These are phyloP conservation scores for Apteryx owenii DNA, from an alignment of 2,113 vertebrate species.

Conservation along the genomic window DNA sequence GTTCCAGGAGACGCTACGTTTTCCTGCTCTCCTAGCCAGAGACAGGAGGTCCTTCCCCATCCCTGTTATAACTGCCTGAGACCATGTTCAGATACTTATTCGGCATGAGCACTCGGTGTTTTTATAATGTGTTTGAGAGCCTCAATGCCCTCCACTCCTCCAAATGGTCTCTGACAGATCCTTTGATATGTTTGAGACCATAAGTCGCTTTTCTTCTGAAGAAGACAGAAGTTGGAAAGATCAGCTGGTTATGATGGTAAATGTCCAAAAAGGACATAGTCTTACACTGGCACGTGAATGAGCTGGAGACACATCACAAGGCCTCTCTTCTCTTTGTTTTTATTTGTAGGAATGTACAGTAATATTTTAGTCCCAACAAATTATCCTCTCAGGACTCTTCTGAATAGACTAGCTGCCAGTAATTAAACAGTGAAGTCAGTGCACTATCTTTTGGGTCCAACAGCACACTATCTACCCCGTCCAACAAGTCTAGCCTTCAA, in stretches of 20 bases:
- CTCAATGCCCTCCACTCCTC: background rate
- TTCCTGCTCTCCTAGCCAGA: background rate
- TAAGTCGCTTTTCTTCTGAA: background rate
- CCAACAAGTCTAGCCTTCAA: slow-evolving; percentile 33
- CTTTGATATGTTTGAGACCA: background rate
- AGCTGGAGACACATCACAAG: background rate
- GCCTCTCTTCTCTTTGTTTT: slow-evolving; percentile 6
- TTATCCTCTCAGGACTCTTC: background rate
- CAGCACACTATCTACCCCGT: slow-evolving; percentile 3
- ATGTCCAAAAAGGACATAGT: background rate
- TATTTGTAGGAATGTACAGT: background rate
- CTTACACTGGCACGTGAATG: background rate
- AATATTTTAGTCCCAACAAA: slow-evolving; percentile 28
- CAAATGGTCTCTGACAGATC: background rate
- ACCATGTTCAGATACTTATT: background rate
- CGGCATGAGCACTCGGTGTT: background rate
- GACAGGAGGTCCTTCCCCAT: background rate
- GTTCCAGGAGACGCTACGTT: background rate
- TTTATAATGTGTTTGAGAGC: background rate
- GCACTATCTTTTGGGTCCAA: background rate
- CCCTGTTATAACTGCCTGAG: background rate
- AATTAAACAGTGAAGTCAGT: slow-evolving; percentile 28
- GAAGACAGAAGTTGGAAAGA: background rate
- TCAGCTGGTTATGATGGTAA: background rate
- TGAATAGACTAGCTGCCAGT: slow-evolving; percentile 31